Percentiles rank a stretch among this genome's conserved stretches.
Conservation (phyloP, 2,888 invertebrate genomes). For the Meandrusa payeni region DNA sequence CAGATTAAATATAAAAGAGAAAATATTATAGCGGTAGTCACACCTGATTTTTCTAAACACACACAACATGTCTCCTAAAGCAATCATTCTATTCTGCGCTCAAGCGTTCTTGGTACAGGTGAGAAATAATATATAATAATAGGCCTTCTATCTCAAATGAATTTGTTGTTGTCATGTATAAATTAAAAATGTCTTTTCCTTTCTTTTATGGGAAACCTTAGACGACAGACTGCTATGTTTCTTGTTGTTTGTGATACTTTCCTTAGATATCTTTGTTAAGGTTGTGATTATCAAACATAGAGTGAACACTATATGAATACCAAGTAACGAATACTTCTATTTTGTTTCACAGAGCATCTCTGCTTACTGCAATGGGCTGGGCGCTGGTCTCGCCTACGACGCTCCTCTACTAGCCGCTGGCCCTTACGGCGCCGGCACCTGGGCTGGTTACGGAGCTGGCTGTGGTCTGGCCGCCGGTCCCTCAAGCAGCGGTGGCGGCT, state of each 20-base stretch:
- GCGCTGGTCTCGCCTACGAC: constrained; percentile 21
- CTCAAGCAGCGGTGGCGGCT: constrained; percentile 29
- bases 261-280: no score
- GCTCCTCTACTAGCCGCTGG: constrained; percentile 22
- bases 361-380: constrained; percentile 24
- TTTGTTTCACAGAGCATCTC: constrained; percentile 23
- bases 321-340: no score
- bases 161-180: no score
- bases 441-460: constrained; percentile 23
- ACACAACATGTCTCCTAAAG: constrained; percentile 35
- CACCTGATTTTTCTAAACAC: constrained; percentile 13
- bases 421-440: constrained; percentile 27
- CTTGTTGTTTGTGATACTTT: no score
- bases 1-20: no score
- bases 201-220: no score
- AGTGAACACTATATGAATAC: no score
- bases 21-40: no score
- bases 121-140: not conserved
- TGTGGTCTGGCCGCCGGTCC: constrained; percentile 19
- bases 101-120: constrained; percentile 38
- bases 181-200: no score
- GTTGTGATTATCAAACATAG: no score
- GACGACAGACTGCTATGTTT: no score
- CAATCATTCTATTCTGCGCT: constrained; percentile 34
- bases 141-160: no score